phyloP scores from a whole-genome alignment of 2,797 vertebrate genomes.

The Phaenicophaeus curvirostris region DNA sequence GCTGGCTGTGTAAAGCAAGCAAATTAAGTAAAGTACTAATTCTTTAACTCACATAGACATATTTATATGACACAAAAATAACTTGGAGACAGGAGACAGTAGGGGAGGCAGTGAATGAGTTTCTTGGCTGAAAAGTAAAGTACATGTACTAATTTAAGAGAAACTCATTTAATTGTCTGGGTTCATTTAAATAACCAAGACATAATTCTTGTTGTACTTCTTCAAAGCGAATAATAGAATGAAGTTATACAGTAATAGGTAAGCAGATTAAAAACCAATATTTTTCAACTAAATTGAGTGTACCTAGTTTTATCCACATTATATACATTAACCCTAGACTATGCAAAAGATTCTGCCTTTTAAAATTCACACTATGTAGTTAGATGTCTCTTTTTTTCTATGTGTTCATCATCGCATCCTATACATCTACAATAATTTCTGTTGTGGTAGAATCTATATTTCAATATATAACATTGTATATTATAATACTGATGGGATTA shows the following conservation, averaged over 20 bases:
- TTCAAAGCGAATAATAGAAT: constrained; percentile 1
- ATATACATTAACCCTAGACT: neutral
- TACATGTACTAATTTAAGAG: neutral
- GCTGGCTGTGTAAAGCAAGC: neutral
- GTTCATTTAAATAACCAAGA: neutral
- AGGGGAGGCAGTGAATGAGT: neutral
- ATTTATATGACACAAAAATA: neutral
- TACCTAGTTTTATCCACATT: neutral
- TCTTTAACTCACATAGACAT: neutral
- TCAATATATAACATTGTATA: neutral
- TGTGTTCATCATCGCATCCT: neutral
- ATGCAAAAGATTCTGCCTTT: neutral
- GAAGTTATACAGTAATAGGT: neutral
- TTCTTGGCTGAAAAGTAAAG: constrained; percentile 12
- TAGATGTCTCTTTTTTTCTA: neutral
- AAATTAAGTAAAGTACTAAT: constrained; percentile 21
- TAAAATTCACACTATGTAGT: neutral
- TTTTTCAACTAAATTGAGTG: neutral
- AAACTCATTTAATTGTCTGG: constrained; percentile 6
- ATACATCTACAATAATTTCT: neutral
- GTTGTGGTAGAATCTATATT: neutral
- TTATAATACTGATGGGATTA: neutral
- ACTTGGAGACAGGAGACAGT: neutral
- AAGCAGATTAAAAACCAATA: neutral
- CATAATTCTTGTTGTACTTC: neutral